phyloP scores from a whole-genome alignment of 2,113 vertebrate species.

The Microcebus lehilahytsara region DNA sequence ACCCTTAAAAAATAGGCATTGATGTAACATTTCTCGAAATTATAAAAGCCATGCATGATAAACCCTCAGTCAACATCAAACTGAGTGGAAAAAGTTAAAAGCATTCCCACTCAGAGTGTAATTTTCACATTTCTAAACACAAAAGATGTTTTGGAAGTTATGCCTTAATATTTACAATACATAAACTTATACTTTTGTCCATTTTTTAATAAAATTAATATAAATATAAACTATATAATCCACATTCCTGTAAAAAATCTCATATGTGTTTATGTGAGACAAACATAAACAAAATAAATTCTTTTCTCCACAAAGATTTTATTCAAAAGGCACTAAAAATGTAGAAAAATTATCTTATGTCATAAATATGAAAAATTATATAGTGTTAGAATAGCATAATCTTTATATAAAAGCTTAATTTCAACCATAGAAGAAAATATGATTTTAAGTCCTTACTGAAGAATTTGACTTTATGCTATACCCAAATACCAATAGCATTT shows the following conservation, averaged over 20 bases:
- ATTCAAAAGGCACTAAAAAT: not conserved
- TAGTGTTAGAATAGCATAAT: not conserved
- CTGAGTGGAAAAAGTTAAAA: no score
- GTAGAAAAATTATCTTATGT: not conserved
- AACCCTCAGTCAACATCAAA: no score
- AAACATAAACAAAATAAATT: not conserved
- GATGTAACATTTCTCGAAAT: no score
- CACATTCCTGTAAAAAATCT: not conserved
- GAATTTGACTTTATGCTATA: not conserved
- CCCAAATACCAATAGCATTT: not conserved
- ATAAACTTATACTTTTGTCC: not conserved
- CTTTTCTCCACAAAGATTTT: rapidly evolving
- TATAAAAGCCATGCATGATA: no score
- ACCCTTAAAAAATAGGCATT: no score
- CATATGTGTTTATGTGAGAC: not conserved
- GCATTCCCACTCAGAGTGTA: not conserved
- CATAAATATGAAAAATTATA: not conserved
- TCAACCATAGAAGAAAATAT: not conserved
- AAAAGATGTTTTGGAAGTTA: not conserved
- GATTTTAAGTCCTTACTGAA: not conserved
- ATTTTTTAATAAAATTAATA: not conserved
- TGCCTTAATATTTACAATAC: not conserved
- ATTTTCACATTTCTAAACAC: not conserved
- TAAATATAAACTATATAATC: not conserved
- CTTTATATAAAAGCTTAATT: not conserved